Conservation (phyloP, 2,113 vertebrate genomes). For the Toxotes chatareus region DNA sequence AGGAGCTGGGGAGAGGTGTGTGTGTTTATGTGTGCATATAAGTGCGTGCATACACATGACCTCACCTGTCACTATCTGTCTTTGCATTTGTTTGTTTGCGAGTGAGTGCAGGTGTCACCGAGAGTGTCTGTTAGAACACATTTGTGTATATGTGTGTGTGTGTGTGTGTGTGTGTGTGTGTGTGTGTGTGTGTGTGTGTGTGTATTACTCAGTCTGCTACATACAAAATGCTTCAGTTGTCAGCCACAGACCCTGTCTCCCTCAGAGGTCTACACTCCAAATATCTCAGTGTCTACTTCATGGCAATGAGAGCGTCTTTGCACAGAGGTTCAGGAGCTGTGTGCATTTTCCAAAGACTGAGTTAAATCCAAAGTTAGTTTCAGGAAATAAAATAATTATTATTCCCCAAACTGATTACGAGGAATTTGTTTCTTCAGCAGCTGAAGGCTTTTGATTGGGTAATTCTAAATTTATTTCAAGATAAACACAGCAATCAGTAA, state of each 20-base stretch:
- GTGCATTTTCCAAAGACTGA: not conserved
- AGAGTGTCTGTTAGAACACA: slow-evolving; percentile 44
- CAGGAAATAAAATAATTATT: not conserved
- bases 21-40: slow-evolving; percentile 35
- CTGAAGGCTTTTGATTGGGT: slow-evolving; percentile 42
- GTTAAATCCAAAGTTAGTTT: slow-evolving; percentile 21
- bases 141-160: slow-evolving; percentile 32
- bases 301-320: slow-evolving; percentile 18
- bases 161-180: slow-evolving; percentile 41
- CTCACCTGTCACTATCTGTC: slow-evolving; percentile 66
- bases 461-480: slow-evolving; percentile 29
- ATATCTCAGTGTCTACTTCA: slow-evolving; percentile 23
- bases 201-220: slow-evolving; percentile 30
- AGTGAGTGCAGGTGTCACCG: slow-evolving; percentile 61
- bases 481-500: slow-evolving; percentile 46
- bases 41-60: slow-evolving; percentile 50
- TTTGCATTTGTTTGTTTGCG: slow-evolving; percentile 69
- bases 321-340: not conserved
- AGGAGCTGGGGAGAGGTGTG: slow-evolving; percentile 43
- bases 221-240: slow-evolving; percentile 63
- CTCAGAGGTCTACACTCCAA: slow-evolving; percentile 21
- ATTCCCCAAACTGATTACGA: not conserved
- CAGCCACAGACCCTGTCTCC: slow-evolving; percentile 47
- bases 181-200: slow-evolving; percentile 26
- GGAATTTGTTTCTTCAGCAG: slow-evolving; percentile 25